Conservation (phyloP, 2,888 invertebrate genomes). For the Cataglyphis cursor region DNA sequence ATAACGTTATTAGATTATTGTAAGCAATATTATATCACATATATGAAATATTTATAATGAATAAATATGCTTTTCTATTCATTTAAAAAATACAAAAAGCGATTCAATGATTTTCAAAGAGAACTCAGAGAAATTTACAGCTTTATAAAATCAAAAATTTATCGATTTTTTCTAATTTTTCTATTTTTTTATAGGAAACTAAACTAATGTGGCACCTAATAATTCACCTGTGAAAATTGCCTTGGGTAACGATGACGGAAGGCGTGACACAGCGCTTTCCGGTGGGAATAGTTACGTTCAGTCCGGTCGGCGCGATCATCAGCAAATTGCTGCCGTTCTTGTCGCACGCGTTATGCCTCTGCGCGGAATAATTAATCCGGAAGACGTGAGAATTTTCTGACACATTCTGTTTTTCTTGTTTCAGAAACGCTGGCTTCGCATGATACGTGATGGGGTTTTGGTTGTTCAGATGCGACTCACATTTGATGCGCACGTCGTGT, state of each 20-base stretch:
- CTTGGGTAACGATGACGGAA: slow-evolving; percentile 44
- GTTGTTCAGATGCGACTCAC: slow-evolving; percentile 68
- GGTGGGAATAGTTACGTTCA: slow-evolving; percentile 37
- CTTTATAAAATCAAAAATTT: background rate
- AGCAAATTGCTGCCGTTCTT: slow-evolving; percentile 90
- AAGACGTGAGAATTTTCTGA: slow-evolving; percentile 61
- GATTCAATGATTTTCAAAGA: background rate
- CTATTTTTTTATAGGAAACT: background rate
- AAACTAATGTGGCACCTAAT: background rate
- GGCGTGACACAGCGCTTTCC: slow-evolving; percentile 56
- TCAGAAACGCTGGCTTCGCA: slow-evolving; percentile 73
- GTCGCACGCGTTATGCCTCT: slow-evolving; percentile 86
- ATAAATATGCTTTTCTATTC: slow-evolving; percentile 4
- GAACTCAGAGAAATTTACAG: background rate
- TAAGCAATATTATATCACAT: background rate
- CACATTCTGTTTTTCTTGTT: slow-evolving; percentile 72
- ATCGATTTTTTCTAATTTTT: background rate
- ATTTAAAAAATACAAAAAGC: background rate
- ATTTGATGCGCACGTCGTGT: slow-evolving; percentile 79
- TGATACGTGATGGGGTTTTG: slow-evolving; percentile 81
- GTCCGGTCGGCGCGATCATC: slow-evolving; percentile 89
- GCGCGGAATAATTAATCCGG: slow-evolving; percentile 57
- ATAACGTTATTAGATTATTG: slow-evolving; percentile 12
- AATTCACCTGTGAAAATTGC: slow-evolving; percentile 32
- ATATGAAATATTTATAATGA: background rate